A percentile compares a stretch with the other conserved stretches of the same genome.
Evolutionary conservation across 2,113 vertebrate genomes (phyloP).

Genomic region (Chlorocebus sabaeus): DNA sequence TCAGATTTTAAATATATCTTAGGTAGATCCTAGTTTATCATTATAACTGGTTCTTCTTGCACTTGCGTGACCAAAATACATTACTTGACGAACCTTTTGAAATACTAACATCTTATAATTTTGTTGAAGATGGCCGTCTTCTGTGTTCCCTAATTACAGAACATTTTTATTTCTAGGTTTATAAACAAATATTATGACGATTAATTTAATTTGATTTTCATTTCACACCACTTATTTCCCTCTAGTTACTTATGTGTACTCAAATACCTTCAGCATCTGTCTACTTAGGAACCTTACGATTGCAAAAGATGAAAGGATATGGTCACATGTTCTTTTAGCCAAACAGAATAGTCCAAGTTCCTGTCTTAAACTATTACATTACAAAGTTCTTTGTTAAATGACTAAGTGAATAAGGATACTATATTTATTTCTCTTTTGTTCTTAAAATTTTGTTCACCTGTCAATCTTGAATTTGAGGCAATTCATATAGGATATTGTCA

Average conservation of each 20-base stretch:
- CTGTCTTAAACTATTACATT: neutral
- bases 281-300: neutral
- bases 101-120: neutral
- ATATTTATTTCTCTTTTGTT: neutral
- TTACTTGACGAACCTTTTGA: neutral
- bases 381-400: neutral
- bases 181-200: neutral
- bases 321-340: neutral
- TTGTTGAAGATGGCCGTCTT: neutral
- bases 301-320: neutral
- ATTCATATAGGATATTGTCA: neutral
- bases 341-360: neutral
- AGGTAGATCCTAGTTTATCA: neutral
- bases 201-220: neutral
- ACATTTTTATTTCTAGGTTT: constrained; percentile 19
- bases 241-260: neutral
- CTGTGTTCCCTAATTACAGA: neutral
- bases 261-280: neutral
- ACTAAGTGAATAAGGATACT: neutral
- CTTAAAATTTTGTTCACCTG: constrained; percentile 7
- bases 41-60: neutral
- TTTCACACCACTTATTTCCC: neutral
- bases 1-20: neutral
- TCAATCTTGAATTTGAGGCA: constrained; percentile 10
- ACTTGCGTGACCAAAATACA: neutral